Evolutionary conservation across 2,113 vertebrate genomes (phyloP).

Genomic region (Gavialis gangeticus): DNA sequence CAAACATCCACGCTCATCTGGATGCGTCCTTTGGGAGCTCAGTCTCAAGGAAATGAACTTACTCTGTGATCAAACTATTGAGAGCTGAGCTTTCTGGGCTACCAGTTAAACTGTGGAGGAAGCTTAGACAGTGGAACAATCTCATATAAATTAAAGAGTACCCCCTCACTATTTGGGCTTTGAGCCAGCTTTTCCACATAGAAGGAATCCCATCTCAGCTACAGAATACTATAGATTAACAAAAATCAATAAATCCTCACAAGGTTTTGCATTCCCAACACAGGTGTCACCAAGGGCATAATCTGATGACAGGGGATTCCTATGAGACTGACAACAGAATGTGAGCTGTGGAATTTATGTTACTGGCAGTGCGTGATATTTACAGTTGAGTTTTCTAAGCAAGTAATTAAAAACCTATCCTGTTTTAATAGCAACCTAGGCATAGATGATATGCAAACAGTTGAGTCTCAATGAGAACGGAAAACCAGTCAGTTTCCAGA

Average conservation of each 20-base stretch:
- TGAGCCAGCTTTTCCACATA: neutral
- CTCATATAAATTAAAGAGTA: neutral
- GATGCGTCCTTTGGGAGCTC: too few relatives aligned
- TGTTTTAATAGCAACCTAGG: neutral
- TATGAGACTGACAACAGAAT: neutral
- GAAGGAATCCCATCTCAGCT: neutral
- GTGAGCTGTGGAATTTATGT: conserved; percentile 11
- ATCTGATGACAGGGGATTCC: neutral
- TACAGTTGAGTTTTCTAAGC: conserved; percentile 11
- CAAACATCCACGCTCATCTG: too few relatives aligned
- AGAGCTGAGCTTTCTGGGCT: neutral
- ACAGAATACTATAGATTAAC: conserved; percentile 20
- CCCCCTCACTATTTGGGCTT: neutral
- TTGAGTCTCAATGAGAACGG: neutral
- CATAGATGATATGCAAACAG: neutral
- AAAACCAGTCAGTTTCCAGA: neutral
- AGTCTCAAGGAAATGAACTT: too few relatives aligned
- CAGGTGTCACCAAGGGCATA: neutral
- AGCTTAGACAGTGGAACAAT: neutral
- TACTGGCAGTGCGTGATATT: conserved; percentile 20
- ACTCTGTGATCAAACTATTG: too few relatives aligned
- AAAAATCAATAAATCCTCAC: neutral
- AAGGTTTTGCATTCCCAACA: neutral
- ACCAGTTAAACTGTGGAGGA: neutral
- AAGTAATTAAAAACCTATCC: neutral